phyloP scores from a whole-genome alignment of 2,113 vertebrate species.

The Rutilus rutilus region DNA sequence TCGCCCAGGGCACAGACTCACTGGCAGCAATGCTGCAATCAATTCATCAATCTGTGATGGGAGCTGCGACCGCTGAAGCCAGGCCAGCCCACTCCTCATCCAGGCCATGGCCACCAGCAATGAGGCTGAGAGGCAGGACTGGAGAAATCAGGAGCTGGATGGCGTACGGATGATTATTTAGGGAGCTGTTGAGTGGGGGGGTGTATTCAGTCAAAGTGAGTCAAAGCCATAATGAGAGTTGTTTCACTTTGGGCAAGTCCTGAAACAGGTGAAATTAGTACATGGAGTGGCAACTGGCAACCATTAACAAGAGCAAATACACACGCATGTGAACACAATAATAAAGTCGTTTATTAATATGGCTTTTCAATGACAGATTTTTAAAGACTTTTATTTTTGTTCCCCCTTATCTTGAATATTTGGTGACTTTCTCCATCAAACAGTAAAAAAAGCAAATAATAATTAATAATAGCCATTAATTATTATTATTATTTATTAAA shows the following conservation, averaged over 20 bases:
- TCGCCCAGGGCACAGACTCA: constrained; percentile 80
- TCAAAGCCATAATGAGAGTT: not conserved
- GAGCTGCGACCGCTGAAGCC: constrained; percentile 71
- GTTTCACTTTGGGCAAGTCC: not conserved
- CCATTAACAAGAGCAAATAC: not conserved
- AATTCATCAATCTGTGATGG: constrained; percentile 80
- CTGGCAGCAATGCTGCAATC: constrained; percentile 79
- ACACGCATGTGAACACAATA: not conserved
- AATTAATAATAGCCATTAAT: not conserved
- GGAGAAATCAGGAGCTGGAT: constrained; percentile 26
- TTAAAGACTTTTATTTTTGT: not conserved
- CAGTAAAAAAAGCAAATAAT: too few species aligned
- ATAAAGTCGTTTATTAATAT: not conserved
- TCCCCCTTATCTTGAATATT: not conserved
- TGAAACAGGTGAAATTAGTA: not conserved
- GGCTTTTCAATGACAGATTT: not conserved
- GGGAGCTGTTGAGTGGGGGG: not conserved
- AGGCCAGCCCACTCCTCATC: constrained; percentile 58
- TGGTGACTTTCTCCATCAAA: not conserved
- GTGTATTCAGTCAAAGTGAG: not conserved
- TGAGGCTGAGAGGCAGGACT: constrained; percentile 32
- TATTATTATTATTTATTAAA: not conserved
- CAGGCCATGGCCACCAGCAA: constrained; percentile 54
- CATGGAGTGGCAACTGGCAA: not conserved
- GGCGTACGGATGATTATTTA: constrained; percentile 22